Percentiles rank a stretch among this genome's conserved stretches.
Conservation (phyloP, 30 jellyfish, hydroid and myxozoan species). For the Cassiopea xamachana region DNA sequence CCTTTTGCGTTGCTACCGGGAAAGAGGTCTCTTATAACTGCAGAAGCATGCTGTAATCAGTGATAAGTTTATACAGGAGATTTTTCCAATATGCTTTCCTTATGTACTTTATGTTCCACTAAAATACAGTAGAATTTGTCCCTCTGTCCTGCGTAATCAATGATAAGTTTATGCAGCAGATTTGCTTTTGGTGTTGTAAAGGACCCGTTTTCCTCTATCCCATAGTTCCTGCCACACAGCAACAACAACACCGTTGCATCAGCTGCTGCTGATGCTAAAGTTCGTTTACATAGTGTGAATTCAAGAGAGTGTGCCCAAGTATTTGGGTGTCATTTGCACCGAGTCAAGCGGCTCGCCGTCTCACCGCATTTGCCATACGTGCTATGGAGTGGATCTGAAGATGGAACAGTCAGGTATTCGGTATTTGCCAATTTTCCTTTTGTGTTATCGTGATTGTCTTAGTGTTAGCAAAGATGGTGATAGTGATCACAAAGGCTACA, state of each 20-base stretch:
- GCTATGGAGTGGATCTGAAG: slow-evolving; percentile 98
- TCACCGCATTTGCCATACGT: slow-evolving; percentile 83
- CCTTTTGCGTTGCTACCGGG: too few species aligned
- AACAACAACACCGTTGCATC: slow-evolving; percentile 78
- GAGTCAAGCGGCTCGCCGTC: slow-evolving; percentile 93
- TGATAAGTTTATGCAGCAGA: too few species aligned
- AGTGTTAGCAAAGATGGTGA: background rate
- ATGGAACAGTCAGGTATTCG: slow-evolving; percentile 94
- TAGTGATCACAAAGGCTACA: background rate
- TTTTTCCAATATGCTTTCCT: too few species aligned
- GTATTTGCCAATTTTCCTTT: background rate
- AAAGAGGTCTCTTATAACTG: too few species aligned
- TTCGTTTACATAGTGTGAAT: slow-evolving; percentile 64
- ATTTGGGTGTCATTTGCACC: slow-evolving; percentile 85
- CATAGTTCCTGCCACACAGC: slow-evolving; percentile 88
- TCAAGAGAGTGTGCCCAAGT: slow-evolving; percentile 80
- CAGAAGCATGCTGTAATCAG: too few species aligned
- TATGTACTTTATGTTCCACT: too few species aligned
- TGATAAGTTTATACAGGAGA: too few species aligned
- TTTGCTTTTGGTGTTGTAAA: background rate
- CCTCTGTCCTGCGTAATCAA: too few species aligned
- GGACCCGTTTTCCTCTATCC: background rate
- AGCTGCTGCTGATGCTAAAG: slow-evolving; percentile 95
- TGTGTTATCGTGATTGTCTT: background rate
- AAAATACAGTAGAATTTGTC: too few species aligned